These are phyloP conservation scores for Zonotrichia leucophrys DNA, from an alignment of 2,113 vertebrate genomes.

Conservation along the genomic window DNA sequence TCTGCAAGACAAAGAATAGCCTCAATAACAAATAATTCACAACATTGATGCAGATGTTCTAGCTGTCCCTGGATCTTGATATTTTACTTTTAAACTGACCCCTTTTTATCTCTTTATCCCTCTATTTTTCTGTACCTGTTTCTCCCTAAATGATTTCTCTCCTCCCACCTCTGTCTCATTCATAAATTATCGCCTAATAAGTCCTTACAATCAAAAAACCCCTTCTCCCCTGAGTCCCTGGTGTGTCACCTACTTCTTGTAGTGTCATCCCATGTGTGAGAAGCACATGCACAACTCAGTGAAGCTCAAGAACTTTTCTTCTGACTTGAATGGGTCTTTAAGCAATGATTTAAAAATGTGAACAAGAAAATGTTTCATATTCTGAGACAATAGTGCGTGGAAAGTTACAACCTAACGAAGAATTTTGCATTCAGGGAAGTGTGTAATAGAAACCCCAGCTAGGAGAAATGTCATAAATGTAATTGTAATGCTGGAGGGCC, in stretches of 20 bases:
- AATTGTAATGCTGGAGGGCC: neutral
- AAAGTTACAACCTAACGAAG: neutral
- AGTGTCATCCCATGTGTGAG: rapidly evolving
- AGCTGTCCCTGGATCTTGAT: neutral
- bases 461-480: neutral
- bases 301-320: neutral
- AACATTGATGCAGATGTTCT: neutral
- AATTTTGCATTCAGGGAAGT: neutral
- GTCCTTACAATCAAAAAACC: neutral
- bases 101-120: neutral
- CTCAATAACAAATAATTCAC: neutral
- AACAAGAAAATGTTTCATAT: neutral
- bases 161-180: neutral
- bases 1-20: neutral
- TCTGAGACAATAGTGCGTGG: neutral
- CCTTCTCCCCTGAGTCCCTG: neutral
- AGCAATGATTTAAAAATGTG: neutral
- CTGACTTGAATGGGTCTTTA: neutral
- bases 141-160: neutral
- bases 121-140: neutral
- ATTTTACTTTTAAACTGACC: neutral
- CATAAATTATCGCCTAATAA: neutral
- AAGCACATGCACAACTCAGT: neutral
- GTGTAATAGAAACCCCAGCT: neutral
- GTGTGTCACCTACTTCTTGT: rapidly evolving